A percentile compares a stretch with the other conserved stretches of the same genome.
Evolutionary conservation across 23 tunicate genomes (phyloP).

Genomic region (Phallusia fumigata): DNA sequence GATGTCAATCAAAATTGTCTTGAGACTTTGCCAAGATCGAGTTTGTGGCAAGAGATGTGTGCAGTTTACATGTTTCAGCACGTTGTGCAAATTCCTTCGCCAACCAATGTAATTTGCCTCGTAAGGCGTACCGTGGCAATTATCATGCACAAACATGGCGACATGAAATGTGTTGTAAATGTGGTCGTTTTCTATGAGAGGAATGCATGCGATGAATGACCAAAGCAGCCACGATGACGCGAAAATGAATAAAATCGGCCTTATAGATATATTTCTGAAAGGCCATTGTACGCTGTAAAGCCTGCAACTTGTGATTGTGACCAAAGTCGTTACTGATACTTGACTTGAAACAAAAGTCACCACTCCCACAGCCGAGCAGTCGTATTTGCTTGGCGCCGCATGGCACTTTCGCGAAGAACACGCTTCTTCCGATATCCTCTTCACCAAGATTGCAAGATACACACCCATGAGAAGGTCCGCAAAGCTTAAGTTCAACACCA

Average conservation of each 20-base stretch:
- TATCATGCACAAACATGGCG: not conserved
- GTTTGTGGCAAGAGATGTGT: not conserved
- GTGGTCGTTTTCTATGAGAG: not conserved
- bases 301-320: not conserved
- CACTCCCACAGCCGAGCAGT: not conserved
- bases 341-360: not conserved
- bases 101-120: not conserved
- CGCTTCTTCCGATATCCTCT: not conserved
- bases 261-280: not conserved
- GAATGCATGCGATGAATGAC: not conserved
- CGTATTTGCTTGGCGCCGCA: not conserved
- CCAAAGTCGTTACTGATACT: not conserved
- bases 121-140: not conserved
- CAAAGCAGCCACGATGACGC: not conserved
- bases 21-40: not conserved
- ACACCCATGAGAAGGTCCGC: not conserved
- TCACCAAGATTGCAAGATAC: not conserved
- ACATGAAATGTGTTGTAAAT: not conserved
- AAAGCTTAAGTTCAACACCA: not conserved
- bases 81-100: not conserved
- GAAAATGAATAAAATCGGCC: not conserved
- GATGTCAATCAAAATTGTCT: not conserved
- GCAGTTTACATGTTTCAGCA: not conserved
- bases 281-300: not conserved
- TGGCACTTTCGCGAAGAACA: not conserved